Evolutionary conservation across 2,113 vertebrate genomes (phyloP).

Genomic region (Hypocryptadius cinnamomeus): DNA sequence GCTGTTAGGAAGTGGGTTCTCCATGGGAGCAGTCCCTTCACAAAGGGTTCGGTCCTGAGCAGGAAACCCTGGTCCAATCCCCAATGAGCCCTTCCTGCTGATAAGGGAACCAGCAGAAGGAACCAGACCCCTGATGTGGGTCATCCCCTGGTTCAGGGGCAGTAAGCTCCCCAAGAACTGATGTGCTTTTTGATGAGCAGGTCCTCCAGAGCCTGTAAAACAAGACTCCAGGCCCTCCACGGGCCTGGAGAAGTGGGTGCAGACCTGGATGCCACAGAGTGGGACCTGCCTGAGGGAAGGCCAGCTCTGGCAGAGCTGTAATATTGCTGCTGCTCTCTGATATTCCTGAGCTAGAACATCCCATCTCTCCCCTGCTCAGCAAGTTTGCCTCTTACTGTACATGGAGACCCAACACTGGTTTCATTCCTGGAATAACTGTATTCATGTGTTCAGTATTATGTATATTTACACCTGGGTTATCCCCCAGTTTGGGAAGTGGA

Average conservation of each 20-base stretch:
- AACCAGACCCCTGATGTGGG: no score
- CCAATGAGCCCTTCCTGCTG: constrained; percentile 57
- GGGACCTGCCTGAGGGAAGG: not conserved
- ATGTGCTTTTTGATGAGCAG: not conserved
- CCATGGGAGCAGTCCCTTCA: constrained; percentile 17
- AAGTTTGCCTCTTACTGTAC: not conserved
- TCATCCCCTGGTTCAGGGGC: not conserved
- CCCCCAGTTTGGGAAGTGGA: not conserved
- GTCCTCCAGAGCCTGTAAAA: not conserved
- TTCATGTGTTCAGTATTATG: not conserved
- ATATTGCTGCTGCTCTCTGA: not conserved
- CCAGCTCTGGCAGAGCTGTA: not conserved
- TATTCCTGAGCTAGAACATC: not conserved
- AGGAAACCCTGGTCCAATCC: constrained; percentile 61
- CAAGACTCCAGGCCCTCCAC: not conserved
- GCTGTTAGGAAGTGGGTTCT: constrained; percentile 60
- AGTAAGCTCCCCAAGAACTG: constrained; percentile 12
- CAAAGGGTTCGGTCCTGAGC: constrained; percentile 38
- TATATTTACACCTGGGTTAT: not conserved
- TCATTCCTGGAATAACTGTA: not conserved
- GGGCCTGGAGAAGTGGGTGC: not conserved
- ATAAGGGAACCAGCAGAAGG: constrained; percentile 46
- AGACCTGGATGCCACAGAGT: not conserved
- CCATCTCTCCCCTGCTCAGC: not conserved
- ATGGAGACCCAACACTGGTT: not conserved